Conservation (phyloP, 2,113 vertebrate genomes). For the Axis porcinus region DNA sequence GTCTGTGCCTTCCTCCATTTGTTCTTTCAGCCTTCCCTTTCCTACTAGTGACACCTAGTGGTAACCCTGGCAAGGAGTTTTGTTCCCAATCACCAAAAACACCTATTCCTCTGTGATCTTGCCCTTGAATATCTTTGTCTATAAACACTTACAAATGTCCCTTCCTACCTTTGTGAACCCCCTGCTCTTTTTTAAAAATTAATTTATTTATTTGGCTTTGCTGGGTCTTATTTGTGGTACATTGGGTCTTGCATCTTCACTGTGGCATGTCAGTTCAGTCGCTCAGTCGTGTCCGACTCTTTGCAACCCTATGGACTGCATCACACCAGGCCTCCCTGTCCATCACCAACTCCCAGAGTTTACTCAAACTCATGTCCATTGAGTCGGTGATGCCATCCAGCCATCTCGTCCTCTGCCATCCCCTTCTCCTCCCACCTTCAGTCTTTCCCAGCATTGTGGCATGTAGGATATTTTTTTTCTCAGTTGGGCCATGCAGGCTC, state of each 20-base stretch:
- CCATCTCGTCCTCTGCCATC: neutral
- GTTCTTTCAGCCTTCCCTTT: neutral
- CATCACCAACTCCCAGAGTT: neutral
- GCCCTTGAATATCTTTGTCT: neutral
- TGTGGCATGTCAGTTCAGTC: neutral
- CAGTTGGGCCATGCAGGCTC: neutral
- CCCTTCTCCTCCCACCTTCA: neutral
- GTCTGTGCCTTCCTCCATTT: neutral
- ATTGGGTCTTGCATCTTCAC: neutral
- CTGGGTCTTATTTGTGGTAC: neutral
- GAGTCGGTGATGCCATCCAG: neutral
- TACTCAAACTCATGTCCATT: neutral
- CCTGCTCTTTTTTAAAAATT: neutral
- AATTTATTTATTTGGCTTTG: neutral
- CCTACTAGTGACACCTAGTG: constrained; percentile 59
- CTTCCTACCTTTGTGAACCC: neutral
- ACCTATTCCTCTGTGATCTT: neutral
- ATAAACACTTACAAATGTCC: neutral
- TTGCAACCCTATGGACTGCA: neutral
- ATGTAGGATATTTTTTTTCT: neutral
- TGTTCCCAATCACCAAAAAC: neutral
- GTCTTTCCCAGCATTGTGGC: neutral
- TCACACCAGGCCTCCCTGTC: neutral
- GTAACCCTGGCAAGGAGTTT: neutral
- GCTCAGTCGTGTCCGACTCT: neutral